Percentiles rank a stretch among this genome's conserved stretches.
These are phyloP conservation scores for Drosophila leonis DNA, from an alignment of 2,888 invertebrate genomes.

Conservation along the genomic window DNA sequence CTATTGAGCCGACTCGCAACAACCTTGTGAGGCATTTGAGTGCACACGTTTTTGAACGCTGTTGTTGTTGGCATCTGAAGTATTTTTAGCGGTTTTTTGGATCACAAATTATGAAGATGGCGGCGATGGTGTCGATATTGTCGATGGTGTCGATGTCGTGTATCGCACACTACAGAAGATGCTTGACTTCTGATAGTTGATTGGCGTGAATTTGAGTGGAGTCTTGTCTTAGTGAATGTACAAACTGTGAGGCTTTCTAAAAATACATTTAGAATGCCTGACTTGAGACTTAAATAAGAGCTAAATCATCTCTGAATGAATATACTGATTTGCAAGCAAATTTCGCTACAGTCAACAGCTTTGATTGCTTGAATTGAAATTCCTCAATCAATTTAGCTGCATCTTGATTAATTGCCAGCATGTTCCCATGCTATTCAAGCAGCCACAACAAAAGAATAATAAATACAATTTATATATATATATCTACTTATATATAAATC, in stretches of 20 bases:
- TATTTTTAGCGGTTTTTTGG: conserved; percentile 26
- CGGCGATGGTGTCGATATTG: conserved; percentile 4
- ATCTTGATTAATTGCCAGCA: conserved; percentile 75
- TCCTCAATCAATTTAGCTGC: conserved; percentile 43
- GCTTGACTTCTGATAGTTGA: conserved; percentile 72
- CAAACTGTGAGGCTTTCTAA: conserved; percentile 43
- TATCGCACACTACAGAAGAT: conserved; percentile 60
- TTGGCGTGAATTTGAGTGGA: conserved; percentile 56
- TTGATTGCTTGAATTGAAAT: conserved; percentile 10
- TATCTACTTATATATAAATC: conserved; percentile 8
- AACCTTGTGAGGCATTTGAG: conserved; percentile 63
- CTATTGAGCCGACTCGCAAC: conserved; percentile 38
- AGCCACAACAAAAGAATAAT: conserved; percentile 71
- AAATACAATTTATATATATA: conserved; percentile 45
- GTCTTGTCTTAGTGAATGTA: conserved; percentile 38
- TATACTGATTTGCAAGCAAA: conserved; percentile 10
- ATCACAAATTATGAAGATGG: conserved; percentile 43
- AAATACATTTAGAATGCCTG: conserved; percentile 42
- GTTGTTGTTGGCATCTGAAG: conserved; percentile 26
- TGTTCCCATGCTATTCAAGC: conserved; percentile 71
- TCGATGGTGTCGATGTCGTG: conserved; percentile 57
- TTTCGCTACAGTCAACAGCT: conserved; percentile 8
- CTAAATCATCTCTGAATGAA: conserved; percentile 13
- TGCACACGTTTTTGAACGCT: conserved; percentile 57
- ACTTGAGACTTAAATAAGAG: background rate